phyloP scores from a whole-genome alignment of 1,140 invertebrate genomes.

The Sarcophaga bullata region DNA sequence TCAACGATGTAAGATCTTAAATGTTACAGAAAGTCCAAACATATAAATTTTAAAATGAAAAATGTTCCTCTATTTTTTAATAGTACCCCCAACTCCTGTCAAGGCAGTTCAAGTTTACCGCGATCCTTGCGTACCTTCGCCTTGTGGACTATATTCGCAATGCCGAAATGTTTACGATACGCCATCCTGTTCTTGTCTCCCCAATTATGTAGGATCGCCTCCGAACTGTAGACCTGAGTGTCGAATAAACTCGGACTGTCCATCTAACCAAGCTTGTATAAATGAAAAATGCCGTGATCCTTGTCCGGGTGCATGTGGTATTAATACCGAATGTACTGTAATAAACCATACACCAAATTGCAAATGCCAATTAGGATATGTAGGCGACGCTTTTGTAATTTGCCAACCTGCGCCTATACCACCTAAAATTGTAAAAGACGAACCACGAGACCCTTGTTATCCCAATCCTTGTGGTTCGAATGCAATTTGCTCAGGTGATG shows the following conservation, averaged over 20 bases:
- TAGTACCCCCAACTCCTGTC: constrained; percentile 61
- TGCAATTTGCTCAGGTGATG: constrained; percentile 77
- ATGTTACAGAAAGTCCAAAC: neutral
- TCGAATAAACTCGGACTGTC: constrained; percentile 79
- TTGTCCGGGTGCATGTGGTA: constrained; percentile 80
- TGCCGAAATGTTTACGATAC: constrained; percentile 76
- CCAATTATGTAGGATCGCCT: constrained; percentile 78
- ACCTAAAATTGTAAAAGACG: constrained; percentile 63
- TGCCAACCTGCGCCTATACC: constrained; percentile 69
- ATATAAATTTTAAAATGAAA: constrained; percentile 51
- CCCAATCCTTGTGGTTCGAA: constrained; percentile 68
- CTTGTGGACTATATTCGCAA: constrained; percentile 82
- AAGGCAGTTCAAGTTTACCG: constrained; percentile 50
- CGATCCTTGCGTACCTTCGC: constrained; percentile 76
- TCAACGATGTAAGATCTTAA: constrained; percentile 68
- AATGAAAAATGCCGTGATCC: constrained; percentile 78
- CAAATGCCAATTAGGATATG: constrained; percentile 77
- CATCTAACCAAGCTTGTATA: constrained; percentile 74
- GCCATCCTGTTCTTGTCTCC: constrained; percentile 80
- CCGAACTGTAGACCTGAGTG: constrained; percentile 83
- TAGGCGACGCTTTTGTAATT: constrained; percentile 81
- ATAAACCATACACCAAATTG: constrained; percentile 85
- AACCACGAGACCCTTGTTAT: constrained; percentile 69
- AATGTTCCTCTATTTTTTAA: constrained; percentile 63
- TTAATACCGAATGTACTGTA: constrained; percentile 83